Base-by-base conservation (phyloP, 2,113 vertebrate species). In the Cranoglanis bouderius region DNA sequence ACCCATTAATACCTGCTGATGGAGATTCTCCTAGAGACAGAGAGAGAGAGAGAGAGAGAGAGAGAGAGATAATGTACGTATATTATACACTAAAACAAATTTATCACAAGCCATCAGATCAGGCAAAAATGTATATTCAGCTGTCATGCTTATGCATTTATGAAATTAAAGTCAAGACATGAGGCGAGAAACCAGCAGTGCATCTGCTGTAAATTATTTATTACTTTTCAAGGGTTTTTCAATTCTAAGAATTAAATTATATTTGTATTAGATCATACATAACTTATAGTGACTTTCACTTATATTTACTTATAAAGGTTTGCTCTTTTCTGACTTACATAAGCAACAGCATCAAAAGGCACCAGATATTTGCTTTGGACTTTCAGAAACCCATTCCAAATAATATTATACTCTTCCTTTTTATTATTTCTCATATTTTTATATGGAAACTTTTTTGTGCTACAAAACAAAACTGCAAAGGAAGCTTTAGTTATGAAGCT, bases 1-100 rank as follows among this genome's bases (percentile, higher is more conserved):
- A 14, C 96, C 96, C 96, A 94, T 96, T 91, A 93, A 88, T 89
- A 90, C 96, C 93, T 96, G 95, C 91, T 96, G 95, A 92, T 96
- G 95, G 38, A 96, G 95, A 89, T 95, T 95, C 89, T 96, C 95
- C 95, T 96, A 65, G 8, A 26, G 51, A 84, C 1, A 55, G 2
- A 32, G 29, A 81, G 29, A 18, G 32, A 82, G 21, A 61, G 21
- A 82, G 19, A 55, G 1, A 32, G 29, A 81, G n/a, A 32, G 29
- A 81, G n/a, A 32, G 24, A 83, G 12, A 61, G 9, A 83, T 29
- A 46, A 19, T 77, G 29, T 10, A n/a, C 7, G 59, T 67, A 43
- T 80, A 67, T 38, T 65, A 24, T 35, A 65, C 46, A 63, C 19
- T 51, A 14, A 49, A 40, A 16, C 14, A 43, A 61, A 61, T 57